A percentile compares a stretch with the other conserved stretches of the same genome.
Conservation (phyloP, 2,797 vertebrate genomes). For the Artibeus jamaicensis region DNA sequence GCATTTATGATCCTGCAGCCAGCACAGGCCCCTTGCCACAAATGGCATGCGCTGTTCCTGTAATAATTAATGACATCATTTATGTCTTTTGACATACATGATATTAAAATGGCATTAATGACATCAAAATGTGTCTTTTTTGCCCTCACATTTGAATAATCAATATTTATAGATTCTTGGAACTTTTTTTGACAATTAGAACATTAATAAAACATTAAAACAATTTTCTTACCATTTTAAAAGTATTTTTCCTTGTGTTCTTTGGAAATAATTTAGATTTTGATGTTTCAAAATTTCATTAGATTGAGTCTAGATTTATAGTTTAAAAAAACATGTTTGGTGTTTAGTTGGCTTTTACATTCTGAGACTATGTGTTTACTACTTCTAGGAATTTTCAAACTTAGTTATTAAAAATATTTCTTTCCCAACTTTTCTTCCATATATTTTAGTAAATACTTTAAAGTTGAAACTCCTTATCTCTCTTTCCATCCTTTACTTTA, state of each 20-base stretch:
- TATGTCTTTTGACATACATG: too few relatives aligned
- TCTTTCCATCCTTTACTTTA: neutral
- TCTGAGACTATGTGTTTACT: neutral
- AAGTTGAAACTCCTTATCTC: neutral
- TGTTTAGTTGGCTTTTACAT: neutral
- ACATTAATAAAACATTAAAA: neutral
- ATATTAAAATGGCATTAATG: too few relatives aligned
- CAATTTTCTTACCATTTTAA: neutral
- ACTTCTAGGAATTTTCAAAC: neutral
- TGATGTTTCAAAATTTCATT: neutral
- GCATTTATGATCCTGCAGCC: neutral
- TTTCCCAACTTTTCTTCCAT: neutral
- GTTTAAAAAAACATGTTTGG: neutral
- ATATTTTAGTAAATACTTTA: neutral
- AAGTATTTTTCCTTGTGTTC: neutral
- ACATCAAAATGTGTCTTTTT: neutral
- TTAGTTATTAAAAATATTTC: neutral
- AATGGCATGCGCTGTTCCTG: too few relatives aligned
- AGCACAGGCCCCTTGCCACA: accelerated
- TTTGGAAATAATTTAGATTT: neutral
- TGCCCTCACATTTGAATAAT: neutral
- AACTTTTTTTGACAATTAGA: neutral
- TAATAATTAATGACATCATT: neutral
- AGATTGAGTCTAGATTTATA: neutral
- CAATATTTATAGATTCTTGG: neutral